phyloP scores from a whole-genome alignment of 2,113 vertebrate genomes.

The Cyanocitta stelleri region DNA sequence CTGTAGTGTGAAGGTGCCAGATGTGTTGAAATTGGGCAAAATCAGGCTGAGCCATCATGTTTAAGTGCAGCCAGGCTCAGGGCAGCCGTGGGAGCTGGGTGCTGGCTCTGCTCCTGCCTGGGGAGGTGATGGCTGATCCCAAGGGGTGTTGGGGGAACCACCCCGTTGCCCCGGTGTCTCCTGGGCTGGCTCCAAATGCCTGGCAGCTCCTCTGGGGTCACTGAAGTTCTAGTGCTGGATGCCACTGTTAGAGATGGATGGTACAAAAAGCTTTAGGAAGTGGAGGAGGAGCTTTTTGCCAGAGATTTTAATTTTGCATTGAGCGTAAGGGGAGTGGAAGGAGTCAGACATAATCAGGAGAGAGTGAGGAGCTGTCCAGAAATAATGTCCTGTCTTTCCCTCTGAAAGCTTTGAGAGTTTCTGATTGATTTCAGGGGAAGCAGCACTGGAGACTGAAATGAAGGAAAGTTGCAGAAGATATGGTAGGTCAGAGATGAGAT shows the following conservation, averaged over 20 bases:
- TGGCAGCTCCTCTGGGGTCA: background rate
- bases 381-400: background rate
- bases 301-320: background rate
- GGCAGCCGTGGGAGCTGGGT: background rate
- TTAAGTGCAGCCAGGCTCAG: background rate
- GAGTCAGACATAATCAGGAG: background rate
- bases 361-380: background rate
- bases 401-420: background rate
- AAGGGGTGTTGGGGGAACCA: rapidly evolving
- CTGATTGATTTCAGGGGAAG: background rate
- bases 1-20: rapidly evolving
- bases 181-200: rapidly evolving
- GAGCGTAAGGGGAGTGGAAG: background rate
- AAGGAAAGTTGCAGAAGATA: background rate
- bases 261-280: background rate
- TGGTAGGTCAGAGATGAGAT: background rate
- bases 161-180: rapidly evolving
- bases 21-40: rapidly evolving
- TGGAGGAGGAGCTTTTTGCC: background rate
- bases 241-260: background rate
- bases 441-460: background rate
- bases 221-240: background rate
- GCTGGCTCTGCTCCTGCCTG: background rate
- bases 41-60: rapidly evolving
- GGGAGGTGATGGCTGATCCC: background rate